Evolutionary conservation across 1,140 invertebrate genomes (phyloP), one percentile per base, ranked within the genome.

Genomic region (Macrobrachium nipponense): DNA sequence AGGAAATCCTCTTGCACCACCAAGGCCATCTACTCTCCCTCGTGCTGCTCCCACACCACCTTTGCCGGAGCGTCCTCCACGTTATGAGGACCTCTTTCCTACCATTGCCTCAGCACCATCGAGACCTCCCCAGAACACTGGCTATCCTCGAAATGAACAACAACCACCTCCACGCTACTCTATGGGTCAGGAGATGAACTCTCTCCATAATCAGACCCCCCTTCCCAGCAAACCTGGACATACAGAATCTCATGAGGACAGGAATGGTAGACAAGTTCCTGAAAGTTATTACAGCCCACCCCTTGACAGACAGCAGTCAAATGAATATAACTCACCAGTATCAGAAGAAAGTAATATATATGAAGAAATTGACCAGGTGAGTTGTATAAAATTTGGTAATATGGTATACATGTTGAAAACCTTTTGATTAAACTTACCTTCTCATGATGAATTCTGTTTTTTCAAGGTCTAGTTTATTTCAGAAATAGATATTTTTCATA

Each of bases 71-170:
- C 77, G 66, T 23, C 83, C 83, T 15, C 83, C 83, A 3, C 83
- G 83, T 51, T 86, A 86, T 73, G 83, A 86, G 61, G 83, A 86
- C 27, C 43, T 86, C 62, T 86, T 86, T 27, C 83, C 83, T n/a
- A 15, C 60, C 15, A 66, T n/a, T 18, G 23, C 77, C 60, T 23
- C 81, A 6, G 72, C 51, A 20, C 4, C 73, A 44, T 12, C 81
- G 8, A 12, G 43, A 61, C 23, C 68, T n/a, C 64, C 77, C n/a
- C 77, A 79, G 61, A 23, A 12, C 61, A 10, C 27, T 15, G 11
- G 59, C 44, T 64, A 18, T 43, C 61, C 60, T n/a, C 12, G 59
- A 64, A 18, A 15, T 18, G 59, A 5, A 18, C 77, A 79, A n/a
- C 81, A 64, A 17, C 81, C 81, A 27, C 81, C 81, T 8, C 77